Conservation (phyloP, 2,113 vertebrate genomes). For the Rhinopomastus cyanomelas region DNA sequence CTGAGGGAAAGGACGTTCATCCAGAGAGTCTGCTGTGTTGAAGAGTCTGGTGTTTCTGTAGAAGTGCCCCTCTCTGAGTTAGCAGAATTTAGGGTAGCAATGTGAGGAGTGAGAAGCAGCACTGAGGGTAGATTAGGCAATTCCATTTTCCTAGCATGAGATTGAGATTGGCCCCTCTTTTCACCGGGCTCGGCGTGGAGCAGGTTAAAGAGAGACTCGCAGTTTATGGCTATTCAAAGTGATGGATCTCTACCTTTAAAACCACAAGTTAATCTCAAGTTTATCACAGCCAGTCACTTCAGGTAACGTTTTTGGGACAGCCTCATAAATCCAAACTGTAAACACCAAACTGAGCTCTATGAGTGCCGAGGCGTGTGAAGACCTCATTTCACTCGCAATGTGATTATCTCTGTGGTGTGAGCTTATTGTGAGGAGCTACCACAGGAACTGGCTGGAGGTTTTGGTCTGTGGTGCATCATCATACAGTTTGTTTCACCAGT, state of each 20-base stretch:
- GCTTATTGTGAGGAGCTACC: background rate
- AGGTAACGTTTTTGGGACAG: background rate
- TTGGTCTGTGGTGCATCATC: background rate
- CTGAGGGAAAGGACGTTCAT: slow-evolving; percentile 3
- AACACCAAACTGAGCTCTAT: background rate
- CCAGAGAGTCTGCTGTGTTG: slow-evolving; percentile 1
- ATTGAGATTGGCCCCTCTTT: slow-evolving; percentile 5
- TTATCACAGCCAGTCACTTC: background rate
- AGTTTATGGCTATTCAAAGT: slow-evolving; percentile 10
- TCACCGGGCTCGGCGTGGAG: background rate
- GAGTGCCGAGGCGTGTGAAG: background rate
- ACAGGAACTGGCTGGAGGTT: background rate
- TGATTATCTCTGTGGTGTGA: background rate
- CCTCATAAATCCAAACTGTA: background rate
- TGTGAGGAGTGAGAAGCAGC: slow-evolving; percentile 20
- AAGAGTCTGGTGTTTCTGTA: slow-evolving; percentile 18
- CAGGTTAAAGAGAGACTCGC: slow-evolving; percentile 23
- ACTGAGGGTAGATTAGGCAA: background rate
- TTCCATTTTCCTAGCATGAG: slow-evolving; percentile 1
- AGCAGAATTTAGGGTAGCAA: slow-evolving; percentile 25
- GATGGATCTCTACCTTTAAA: slow-evolving; percentile 23
- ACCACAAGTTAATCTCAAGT: background rate
- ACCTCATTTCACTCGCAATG: background rate
- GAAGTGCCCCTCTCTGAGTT: background rate
- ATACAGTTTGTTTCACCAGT: background rate